Percentiles rank a stretch among this genome's conserved stretches.
Conservation (phyloP, 2,888 invertebrate species). For the Phasia obesa region DNA sequence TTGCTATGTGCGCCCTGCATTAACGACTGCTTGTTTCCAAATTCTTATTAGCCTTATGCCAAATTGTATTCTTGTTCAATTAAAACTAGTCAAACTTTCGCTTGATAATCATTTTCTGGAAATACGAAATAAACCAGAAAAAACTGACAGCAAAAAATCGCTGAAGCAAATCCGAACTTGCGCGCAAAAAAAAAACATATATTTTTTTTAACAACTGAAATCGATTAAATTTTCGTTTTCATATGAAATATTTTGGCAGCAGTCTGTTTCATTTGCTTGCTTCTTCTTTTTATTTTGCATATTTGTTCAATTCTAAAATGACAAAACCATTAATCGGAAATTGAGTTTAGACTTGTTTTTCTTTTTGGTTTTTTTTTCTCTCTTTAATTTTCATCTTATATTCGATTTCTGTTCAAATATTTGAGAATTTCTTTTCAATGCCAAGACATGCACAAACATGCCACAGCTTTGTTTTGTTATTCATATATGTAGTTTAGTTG, state of each 20-base stretch:
- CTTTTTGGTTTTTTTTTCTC: too few relatives aligned
- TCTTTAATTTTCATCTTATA: slow-evolving; percentile 12
- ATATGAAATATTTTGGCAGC: slow-evolving; percentile 2
- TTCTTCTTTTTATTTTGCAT: slow-evolving; percentile 18
- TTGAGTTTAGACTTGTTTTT: slow-evolving; percentile 61
- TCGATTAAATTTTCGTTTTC: slow-evolving; percentile 21
- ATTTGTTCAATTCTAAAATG: slow-evolving; percentile 41
- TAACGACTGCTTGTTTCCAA: too few relatives aligned
- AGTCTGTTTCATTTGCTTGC: slow-evolving; percentile 7
- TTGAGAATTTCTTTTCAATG: slow-evolving; percentile 10
- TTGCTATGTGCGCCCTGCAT: too few relatives aligned
- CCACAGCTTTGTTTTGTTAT: not conserved
- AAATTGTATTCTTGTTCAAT: too few relatives aligned
- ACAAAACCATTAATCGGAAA: slow-evolving; percentile 68
- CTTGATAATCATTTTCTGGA: not conserved
- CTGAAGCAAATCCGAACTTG: not conserved
- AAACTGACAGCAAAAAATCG: not conserved
- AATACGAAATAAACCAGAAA: slow-evolving; percentile 11
- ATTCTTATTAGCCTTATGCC: too few relatives aligned
- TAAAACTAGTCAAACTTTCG: not conserved
- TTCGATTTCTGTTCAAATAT: slow-evolving; percentile 35
- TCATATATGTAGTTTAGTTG: not conserved
- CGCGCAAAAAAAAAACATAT: not conserved
- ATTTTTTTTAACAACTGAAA: not conserved
- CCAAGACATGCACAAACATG: slow-evolving; percentile 17